Evolutionary conservation across 2,888 invertebrate species (phyloP), one percentile per base, ranked within the genome.

Genomic region (Heterodera filipjevi): DNA sequence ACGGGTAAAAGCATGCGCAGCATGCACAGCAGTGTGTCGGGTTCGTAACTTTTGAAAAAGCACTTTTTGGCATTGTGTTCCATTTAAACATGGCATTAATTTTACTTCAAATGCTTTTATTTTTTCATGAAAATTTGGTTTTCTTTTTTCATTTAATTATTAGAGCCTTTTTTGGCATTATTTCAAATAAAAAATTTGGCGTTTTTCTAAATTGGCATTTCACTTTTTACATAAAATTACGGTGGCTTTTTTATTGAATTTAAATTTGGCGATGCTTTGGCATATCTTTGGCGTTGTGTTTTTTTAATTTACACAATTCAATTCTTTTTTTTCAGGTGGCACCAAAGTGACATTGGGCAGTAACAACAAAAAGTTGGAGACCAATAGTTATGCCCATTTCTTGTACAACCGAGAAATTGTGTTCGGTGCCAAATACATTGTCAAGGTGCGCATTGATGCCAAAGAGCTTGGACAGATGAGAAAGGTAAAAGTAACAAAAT

Each of bases 341-440:
- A 75, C 75, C 68, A 75, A 75, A 75, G 19, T 75, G 68, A 75
- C 75, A 30, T 19, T 68, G 33, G 68, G 75, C 44, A 75, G 66
- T 44, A 64, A 73, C 49, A 64, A 82, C 32, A 79, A 33, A n/a
- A 68, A 82, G 35, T 68, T 78, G 77, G 83, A 83, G 66, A 82
- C 83, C 64, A 80, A 83, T 14, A 59, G 72, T 53, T 79, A 80
- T 71, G 71, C 75, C 39, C 80, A 82, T 74, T 83, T 80, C 68
- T 33, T 72, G 53, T 73, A 75, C 44, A 77, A 82, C n/a, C 49
- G 77, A 32, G 79, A 84, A 49, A 66, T 82, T 44, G 84, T 83
- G 44, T 83, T 74, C 44, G 84, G 82, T 30, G 76, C 76, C 46
- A 84, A 84, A 71, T 80, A 84, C 71, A 71, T 46, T 27, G 72